These are phyloP conservation scores for Trichonephila inaurata DNA, from an alignment of 1,140 invertebrate genomes.

Conservation along the genomic window DNA sequence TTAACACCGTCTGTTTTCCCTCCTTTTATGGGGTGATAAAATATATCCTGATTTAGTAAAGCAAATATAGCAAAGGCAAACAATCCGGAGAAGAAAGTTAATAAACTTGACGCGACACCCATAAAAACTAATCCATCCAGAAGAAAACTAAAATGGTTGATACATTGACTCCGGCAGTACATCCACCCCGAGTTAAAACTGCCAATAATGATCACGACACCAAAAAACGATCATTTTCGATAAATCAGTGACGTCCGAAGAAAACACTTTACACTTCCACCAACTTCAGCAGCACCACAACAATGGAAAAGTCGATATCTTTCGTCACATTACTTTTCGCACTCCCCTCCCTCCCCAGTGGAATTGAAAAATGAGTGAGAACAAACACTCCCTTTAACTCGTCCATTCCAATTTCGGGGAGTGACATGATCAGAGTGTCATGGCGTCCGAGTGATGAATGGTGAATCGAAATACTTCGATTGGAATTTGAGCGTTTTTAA, in stretches of 20 bases:
- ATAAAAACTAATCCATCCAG: too few relatives aligned
- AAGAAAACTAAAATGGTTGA: too few relatives aligned
- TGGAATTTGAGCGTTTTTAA: constrained; percentile 47
- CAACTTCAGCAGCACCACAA: constrained; percentile 11
- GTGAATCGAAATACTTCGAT: constrained; percentile 60
- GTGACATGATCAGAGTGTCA: constrained; percentile 60
- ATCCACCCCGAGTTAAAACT: neutral
- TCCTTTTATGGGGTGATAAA: too few relatives aligned
- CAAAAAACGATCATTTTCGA: constrained; percentile 1
- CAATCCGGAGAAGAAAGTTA: too few relatives aligned
- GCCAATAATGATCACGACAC: neutral
- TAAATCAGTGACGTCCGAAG: neutral
- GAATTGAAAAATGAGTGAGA: constrained; percentile 57
- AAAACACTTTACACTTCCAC: constrained; percentile 42
- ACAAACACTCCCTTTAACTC: constrained; percentile 60
- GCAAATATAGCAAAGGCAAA: too few relatives aligned
- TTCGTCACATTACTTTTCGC: neutral
- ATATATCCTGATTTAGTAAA: too few relatives aligned
- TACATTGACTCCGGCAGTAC: too few relatives aligned
- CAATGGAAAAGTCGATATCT: constrained; percentile 54
- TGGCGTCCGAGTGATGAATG: constrained; percentile 49
- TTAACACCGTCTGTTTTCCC: too few relatives aligned
- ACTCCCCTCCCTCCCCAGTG: neutral
- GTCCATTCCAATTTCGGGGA: constrained; percentile 72
- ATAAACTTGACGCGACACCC: too few relatives aligned